Evolutionary conservation across 2,113 vertebrate species (phyloP), one percentile per base, ranked within the genome.

Genomic region (Phaetusa simplex): DNA sequence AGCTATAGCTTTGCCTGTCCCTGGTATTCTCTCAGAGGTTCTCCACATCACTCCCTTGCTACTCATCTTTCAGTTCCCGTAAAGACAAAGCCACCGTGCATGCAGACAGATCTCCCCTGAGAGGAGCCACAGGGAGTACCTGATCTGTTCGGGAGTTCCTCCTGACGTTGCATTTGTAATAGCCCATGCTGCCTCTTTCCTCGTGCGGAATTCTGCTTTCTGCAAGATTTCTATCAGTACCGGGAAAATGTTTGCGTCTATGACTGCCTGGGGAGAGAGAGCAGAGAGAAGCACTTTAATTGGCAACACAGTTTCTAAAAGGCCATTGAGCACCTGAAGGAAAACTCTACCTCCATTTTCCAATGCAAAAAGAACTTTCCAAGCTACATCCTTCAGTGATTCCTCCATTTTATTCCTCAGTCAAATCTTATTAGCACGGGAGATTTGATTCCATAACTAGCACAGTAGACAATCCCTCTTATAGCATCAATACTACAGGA

Each of bases 161-260:
- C 99, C 99, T 5, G 99, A 99, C 0, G 99, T 99, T 47, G 99
- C 99, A 5, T 99, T 99, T 23, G 99, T 99, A 87, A 99, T 99
- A 42, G 99, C 99, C 99, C 99, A 99, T 1, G 99, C 99, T 6
- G 99, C 99, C 96, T 99, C 99, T 93, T 99, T 99, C 97, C 99
- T 98, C 49, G 99, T 99, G 56, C 99, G 99, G 96, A 99, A 99
- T 70, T 99, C 99, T 0, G 99, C 99, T 95, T 99, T 99, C 98
- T 99, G 99, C 81, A 99, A 97, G 90, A 99, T 99, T 88, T 99
- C 99, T 2, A 99, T 99, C 95, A 99, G 98, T 38, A 99, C 99
- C 3, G 99, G 99, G 95, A 99, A 99, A 58, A 99, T 99, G 98
- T 99, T 99, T 93, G 99, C 99, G 82, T 99, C 99, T 40, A 99